A percentile compares a stretch with the other conserved stretches of the same genome.
These are phyloP conservation scores for Xiphophorus hellerii DNA, from an alignment of 2,113 vertebrate species.

Conservation along the genomic window DNA sequence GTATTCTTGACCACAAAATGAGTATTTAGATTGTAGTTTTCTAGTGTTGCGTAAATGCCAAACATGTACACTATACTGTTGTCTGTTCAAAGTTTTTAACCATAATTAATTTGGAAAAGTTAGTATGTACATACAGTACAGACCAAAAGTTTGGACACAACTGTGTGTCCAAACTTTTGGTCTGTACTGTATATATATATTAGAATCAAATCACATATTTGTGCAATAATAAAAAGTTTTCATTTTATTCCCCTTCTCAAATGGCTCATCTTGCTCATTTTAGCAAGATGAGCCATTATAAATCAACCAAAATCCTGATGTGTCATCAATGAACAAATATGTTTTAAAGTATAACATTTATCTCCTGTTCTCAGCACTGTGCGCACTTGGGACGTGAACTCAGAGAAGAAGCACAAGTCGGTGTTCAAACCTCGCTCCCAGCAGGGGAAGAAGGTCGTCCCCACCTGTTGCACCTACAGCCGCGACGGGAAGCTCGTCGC, in stretches of 20 bases:
- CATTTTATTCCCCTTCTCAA: conserved; percentile 12
- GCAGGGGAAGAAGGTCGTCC: conserved; percentile 93
- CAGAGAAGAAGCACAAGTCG: conserved; percentile 91
- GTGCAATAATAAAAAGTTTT: conserved; percentile 16
- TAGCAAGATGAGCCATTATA: no score
- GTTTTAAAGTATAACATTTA: conserved; percentile 11
- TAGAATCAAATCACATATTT: conserved; percentile 17
- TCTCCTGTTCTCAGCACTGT: conserved; percentile 84
- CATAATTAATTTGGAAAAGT: neutral
- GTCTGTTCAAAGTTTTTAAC: neutral
- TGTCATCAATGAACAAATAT: conserved; percentile 18
- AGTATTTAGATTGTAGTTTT: neutral
- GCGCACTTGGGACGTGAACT: conserved; percentile 92
- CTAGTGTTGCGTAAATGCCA: neutral
- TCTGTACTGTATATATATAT: no score
- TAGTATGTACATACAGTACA: no score
- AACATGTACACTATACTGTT: neutral
- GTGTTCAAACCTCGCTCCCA: conserved; percentile 92
- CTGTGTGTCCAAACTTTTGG: no score
- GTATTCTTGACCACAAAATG: neutral
- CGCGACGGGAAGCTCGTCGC: conserved; percentile 94
- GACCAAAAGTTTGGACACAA: no score
- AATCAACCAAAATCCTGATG: neutral
- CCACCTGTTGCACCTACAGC: conserved; percentile 92
- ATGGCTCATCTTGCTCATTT: neutral